Evolutionary conservation across 1,140 invertebrate genomes (phyloP).

Genomic region (Glossosoma conforme): DNA sequence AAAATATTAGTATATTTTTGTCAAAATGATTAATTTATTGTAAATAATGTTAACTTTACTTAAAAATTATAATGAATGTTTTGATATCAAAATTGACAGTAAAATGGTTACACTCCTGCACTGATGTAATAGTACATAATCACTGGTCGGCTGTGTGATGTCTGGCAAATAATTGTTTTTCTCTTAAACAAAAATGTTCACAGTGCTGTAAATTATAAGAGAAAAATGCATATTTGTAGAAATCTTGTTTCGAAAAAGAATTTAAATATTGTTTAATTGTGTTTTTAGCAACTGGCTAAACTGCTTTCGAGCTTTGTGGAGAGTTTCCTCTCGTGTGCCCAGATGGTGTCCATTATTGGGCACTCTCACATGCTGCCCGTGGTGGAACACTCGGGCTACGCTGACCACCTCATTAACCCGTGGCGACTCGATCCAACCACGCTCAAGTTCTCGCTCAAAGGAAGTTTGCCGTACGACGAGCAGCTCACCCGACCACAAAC

Average conservation of each 20-base stretch:
- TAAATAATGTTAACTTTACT: too few relatives aligned
- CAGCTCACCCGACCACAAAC: slow-evolving; percentile 89
- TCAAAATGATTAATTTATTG: too few relatives aligned
- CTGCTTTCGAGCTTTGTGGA: slow-evolving; percentile 85
- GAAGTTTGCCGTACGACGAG: slow-evolving; percentile 86
- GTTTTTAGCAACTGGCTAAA: slow-evolving; percentile 70
- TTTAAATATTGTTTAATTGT: slow-evolving; percentile 19
- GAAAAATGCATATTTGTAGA: too few relatives aligned
- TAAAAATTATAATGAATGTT: too few relatives aligned
- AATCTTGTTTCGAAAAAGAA: too few relatives aligned
- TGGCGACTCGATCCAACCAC: slow-evolving; percentile 87
- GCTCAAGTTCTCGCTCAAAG: slow-evolving; percentile 84
- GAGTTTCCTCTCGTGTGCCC: slow-evolving; percentile 84
- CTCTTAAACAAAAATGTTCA: too few relatives aligned
- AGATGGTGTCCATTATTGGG: slow-evolving; percentile 92
- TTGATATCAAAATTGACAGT: too few relatives aligned
- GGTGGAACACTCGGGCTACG: slow-evolving; percentile 83
- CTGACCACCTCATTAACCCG: slow-evolving; percentile 81
- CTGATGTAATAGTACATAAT: too few relatives aligned
- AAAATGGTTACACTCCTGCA: too few relatives aligned
- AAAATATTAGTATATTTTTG: too few relatives aligned
- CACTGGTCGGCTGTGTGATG: too few relatives aligned
- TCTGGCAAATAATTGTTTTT: slow-evolving; percentile 7
- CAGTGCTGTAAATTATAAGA: too few relatives aligned
- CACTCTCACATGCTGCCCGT: slow-evolving; percentile 88